These are phyloP conservation scores for Oscheius sp. DNA, from an alignment of 2,888 invertebrate genomes.

Conservation along the genomic window DNA sequence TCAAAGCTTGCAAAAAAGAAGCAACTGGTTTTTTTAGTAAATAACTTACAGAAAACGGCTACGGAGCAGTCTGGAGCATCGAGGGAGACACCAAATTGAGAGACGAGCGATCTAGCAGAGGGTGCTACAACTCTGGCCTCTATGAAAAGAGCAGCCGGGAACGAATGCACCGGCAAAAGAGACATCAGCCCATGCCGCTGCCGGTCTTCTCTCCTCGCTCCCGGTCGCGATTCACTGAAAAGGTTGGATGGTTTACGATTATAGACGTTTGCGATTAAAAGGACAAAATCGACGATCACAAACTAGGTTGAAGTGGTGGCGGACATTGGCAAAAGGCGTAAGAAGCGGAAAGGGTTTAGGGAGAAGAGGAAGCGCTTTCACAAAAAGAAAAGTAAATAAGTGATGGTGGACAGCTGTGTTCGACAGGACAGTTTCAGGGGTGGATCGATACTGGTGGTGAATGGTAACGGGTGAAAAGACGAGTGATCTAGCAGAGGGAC, in stretches of 20 bases:
- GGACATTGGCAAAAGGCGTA: conserved; percentile 9
- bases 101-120: conserved; percentile 47
- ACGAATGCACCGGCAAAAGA: conserved; percentile 50
- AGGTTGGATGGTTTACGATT: conserved; percentile 6
- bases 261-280: conserved; percentile 13
- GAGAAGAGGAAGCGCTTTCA: neutral
- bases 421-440: too few relatives aligned
- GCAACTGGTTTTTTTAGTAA: neutral
- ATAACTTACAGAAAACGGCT: conserved; percentile 66
- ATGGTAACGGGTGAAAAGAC: too few relatives aligned
- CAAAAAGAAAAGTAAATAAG: conserved; percentile 18
- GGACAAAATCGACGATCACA: neutral
- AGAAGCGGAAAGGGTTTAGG: neutral
- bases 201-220: conserved; percentile 20
- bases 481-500: too few relatives aligned
- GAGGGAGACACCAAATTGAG: conserved; percentile 62
- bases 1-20: neutral
- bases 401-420: conserved; percentile 10
- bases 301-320: neutral
- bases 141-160: conserved; percentile 53
- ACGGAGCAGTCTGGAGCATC: conserved; percentile 63
- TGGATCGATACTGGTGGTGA: neutral
- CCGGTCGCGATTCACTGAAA: conserved; percentile 19
- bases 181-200: conserved; percentile 46
- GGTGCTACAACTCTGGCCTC: conserved; percentile 54